phyloP scores from a whole-genome alignment of 1,140 invertebrate genomes.

The Drosophila kikkawai region DNA sequence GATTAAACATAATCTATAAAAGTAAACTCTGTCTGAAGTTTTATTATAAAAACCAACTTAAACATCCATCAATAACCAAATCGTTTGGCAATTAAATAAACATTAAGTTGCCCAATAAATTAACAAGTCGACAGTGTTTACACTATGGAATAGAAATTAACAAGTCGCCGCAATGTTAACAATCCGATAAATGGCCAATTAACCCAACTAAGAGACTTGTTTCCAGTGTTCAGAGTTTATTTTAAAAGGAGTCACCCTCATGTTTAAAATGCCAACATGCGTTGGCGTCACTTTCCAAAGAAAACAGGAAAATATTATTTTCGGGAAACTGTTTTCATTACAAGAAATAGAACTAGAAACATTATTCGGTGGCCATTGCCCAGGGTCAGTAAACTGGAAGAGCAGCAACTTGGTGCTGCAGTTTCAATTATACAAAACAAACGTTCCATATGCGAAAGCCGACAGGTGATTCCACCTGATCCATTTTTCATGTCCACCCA shows the following conservation, averaged over 20 bases:
- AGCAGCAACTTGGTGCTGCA: constrained; percentile 1
- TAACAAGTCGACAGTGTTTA: constrained; percentile 41
- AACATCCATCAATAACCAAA: neutral
- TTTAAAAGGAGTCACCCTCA: constrained; percentile 1
- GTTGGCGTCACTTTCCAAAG: constrained; percentile 22
- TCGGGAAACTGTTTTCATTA: constrained; percentile 7
- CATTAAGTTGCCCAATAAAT: constrained; percentile 37
- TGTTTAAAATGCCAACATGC: neutral
- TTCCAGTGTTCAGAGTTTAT: neutral
- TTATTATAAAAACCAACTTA: neutral
- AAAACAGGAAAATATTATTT: constrained; percentile 58
- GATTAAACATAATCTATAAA: too few species aligned
- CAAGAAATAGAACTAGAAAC: neutral
- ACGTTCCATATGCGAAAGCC: constrained; percentile 33
- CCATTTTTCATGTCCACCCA: constrained; percentile 35
- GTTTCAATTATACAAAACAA: constrained; percentile 66
- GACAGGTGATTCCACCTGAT: constrained; percentile 43
- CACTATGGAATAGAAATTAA: constrained; percentile 36
- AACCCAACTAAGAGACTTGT: constrained; percentile 9
- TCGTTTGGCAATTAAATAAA: constrained; percentile 16
- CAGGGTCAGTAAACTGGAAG: neutral
- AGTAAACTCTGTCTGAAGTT: neutral
- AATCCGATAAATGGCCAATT: constrained; percentile 43
- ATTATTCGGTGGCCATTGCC: neutral
- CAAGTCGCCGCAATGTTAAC: constrained; percentile 46